Conservation (phyloP, 1,140 invertebrate species). For the Leptestheria dahalacensis region DNA sequence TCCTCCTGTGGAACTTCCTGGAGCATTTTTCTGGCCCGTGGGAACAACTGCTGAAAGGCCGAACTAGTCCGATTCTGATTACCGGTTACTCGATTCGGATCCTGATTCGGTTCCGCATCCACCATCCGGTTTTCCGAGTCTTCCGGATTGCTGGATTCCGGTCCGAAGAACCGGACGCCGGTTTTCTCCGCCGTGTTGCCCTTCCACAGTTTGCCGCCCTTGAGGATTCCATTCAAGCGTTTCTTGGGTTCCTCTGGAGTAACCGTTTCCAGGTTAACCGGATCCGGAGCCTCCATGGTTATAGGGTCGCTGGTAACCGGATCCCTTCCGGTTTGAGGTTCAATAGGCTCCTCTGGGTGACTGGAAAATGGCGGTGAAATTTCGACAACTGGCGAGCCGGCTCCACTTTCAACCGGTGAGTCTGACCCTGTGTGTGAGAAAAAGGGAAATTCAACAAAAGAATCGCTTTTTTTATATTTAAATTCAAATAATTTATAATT, state of each 20-base stretch:
- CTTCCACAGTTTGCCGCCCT: slow-evolving; percentile 45
- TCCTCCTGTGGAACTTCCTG: slow-evolving; percentile 10
- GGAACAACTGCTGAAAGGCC: slow-evolving; percentile 54
- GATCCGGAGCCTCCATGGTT: background rate
- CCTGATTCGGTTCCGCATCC: slow-evolving; percentile 21
- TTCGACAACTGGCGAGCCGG: slow-evolving; percentile 1
- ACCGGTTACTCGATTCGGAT: slow-evolving; percentile 13
- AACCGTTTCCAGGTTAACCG: background rate
- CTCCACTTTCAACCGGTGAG: background rate
- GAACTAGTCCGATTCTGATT: slow-evolving; percentile 40
- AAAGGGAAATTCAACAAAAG: no score
- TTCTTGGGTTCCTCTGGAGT: background rate
- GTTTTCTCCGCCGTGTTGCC: slow-evolving; percentile 22
- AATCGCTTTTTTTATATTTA: no score
- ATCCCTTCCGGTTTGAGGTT: no score
- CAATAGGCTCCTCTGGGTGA: no score
- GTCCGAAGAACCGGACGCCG: slow-evolving; percentile 23
- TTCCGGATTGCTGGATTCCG: slow-evolving; percentile 23
- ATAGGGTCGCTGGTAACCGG: no score
- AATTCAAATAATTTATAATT: no score
- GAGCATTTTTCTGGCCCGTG: slow-evolving; percentile 20
- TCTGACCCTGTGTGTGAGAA: no score
- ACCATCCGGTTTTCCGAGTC: slow-evolving; percentile 22
- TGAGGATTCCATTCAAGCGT: slow-evolving; percentile 36
- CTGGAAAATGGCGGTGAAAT: background rate